Percentiles rank a stretch among this genome's conserved stretches.
phyloP scores from a whole-genome alignment of 1,140 invertebrate species.

The Eriosoma lanigerum region DNA sequence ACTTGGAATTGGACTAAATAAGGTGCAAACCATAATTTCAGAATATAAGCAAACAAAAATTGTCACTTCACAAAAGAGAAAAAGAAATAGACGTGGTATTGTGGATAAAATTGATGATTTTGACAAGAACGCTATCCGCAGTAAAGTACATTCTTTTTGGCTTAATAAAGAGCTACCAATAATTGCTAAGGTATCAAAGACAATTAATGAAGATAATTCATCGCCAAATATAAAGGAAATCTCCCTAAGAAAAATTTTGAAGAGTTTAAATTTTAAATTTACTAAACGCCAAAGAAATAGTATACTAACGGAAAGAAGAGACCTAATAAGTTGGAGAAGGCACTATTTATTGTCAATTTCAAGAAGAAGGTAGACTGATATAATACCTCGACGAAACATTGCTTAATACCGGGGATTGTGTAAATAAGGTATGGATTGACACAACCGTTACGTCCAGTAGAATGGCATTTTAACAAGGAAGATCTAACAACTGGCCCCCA shows the following conservation, averaged over 20 bases:
- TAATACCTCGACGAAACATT: slow-evolving; percentile 11
- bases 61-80: neutral
- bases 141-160: slow-evolving; percentile 32
- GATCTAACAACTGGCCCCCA: neutral
- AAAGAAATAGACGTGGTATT: neutral
- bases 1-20: neutral
- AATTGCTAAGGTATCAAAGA: neutral
- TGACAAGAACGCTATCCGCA: neutral
- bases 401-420: neutral
- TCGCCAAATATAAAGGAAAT: neutral
- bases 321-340: slow-evolving; percentile 2
- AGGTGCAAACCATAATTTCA: neutral
- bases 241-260: neutral
- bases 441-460: neutral
- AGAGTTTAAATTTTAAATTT: slow-evolving; percentile 10
- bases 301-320: slow-evolving; percentile 9
- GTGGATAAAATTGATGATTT: slow-evolving; percentile 19
- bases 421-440: neutral
- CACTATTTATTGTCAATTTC: neutral
- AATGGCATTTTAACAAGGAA: neutral
- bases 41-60: neutral
- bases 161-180: slow-evolving; percentile 12
- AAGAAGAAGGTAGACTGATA: neutral
- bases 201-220: slow-evolving; percentile 15
- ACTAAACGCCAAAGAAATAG: neutral